Base-by-base conservation (phyloP, 2,888 invertebrate genomes). In the Epinotia bilunana region DNA sequence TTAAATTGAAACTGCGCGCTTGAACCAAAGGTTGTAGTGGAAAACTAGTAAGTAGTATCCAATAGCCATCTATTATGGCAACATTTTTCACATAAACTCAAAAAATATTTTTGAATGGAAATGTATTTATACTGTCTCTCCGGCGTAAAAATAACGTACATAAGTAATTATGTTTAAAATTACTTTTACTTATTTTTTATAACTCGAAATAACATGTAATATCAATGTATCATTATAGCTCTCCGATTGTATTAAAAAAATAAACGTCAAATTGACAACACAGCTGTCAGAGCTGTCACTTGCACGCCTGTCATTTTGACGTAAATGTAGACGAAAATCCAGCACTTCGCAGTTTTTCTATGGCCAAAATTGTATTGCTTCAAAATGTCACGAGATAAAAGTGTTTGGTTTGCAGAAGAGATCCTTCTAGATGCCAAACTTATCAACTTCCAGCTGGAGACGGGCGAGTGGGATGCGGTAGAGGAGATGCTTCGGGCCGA, bases 361-460 rank as follows among this genome's bases (percentile, higher is more conserved):
- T 76, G 68, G 65, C 33, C 60, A 20, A 65, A 77, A 73, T 73
- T 73, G 61, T 70, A 76, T 79, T 80, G 76, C 43, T 18, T 13
- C 64, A 87, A 82, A 84, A 94, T 94, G 94, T 94, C 94, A 74
- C 90, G 94, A 77, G 94, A 94, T 85, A 94, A 94, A 88, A 94
- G 93, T 80, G 94, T 94, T 58, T 94, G 94, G 94, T 94, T 94
- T 79, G 94, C 93, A 7, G 94, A 94, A 83, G 94, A 94, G 81
- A 94, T 94, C 80, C 82, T 94, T 67, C 83, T 94, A 76, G 94
- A 94, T 83, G 94, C 94, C 11, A 94, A 94, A 82, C 86, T 94
- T 64, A 94, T 94, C 57, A 94, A 94, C 82, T 93, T 90, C 71
- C 94, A 94, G 82, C 81, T 94, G 78, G 94, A 94, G 82, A 90